phyloP scores from a whole-genome alignment of 2,888 invertebrate species.

The Rugalucina vietnamica region DNA sequence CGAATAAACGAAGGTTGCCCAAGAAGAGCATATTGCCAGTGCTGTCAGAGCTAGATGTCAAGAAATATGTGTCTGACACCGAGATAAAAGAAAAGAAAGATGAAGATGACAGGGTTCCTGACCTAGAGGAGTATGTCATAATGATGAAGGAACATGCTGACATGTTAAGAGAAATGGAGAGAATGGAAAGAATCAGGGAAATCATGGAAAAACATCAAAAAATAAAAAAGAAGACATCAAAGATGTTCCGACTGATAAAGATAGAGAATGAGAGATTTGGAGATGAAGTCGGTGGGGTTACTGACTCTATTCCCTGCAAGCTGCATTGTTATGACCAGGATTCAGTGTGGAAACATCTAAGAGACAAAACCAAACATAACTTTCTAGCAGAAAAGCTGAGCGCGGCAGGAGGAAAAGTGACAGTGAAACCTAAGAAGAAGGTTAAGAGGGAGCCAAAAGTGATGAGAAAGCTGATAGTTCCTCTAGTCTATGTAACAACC shows the following conservation, averaged over 20 bases:
- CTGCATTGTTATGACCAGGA: slow-evolving; percentile 49
- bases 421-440: slow-evolving; percentile 16
- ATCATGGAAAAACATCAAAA: background rate
- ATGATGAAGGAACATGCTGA: slow-evolving; percentile 51
- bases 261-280: slow-evolving; percentile 31
- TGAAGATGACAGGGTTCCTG: slow-evolving; percentile 44
- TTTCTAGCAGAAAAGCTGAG: slow-evolving; percentile 25
- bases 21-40: slow-evolving; percentile 27
- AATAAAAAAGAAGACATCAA: background rate
- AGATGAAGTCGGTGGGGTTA: slow-evolving; percentile 58
- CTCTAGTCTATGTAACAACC: slow-evolving; percentile 50
- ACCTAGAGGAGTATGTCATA: slow-evolving; percentile 51
- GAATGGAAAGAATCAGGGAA: background rate
- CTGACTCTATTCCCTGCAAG: slow-evolving; percentile 57
- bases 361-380: slow-evolving; percentile 18
- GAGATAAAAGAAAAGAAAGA: background rate
- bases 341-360: slow-evolving; percentile 18
- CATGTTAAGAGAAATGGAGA: background rate
- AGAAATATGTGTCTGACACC: slow-evolving; percentile 31
- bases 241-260: background rate
- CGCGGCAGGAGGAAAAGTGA: slow-evolving; percentile 20
- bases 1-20: background rate
- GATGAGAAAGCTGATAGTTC: slow-evolving; percentile 24
- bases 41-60: slow-evolving; percentile 50
- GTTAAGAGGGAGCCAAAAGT: background rate